Percentiles rank a stretch among this genome's conserved stretches.
Conservation (phyloP, 2,113 vertebrate species). For the Syngnathus typhle region DNA sequence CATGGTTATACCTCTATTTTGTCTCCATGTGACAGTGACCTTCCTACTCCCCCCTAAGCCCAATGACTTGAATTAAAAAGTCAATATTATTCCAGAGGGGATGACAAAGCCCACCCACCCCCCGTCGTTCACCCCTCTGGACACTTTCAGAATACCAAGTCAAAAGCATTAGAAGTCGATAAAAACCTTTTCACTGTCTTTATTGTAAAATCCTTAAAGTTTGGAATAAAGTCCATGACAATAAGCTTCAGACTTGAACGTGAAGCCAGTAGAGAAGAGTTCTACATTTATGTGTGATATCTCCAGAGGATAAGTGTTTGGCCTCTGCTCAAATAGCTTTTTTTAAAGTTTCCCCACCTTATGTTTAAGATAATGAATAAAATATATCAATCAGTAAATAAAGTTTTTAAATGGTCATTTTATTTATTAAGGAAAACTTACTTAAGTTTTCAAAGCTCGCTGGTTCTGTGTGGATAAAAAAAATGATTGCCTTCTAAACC, state of each 20-base stretch:
- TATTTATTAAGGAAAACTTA: no score
- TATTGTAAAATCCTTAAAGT: not conserved
- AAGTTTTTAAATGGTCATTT: no score
- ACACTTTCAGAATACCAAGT: conserved; percentile 31
- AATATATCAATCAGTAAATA: no score
- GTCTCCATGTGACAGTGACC: conserved; percentile 14
- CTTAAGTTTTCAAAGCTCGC: no score
- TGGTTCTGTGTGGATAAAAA: no score
- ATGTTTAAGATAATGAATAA: no score
- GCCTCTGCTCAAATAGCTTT: no score
- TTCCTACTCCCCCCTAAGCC: conserved; percentile 16
- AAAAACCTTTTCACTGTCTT: not conserved
- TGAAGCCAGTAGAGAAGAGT: no score
- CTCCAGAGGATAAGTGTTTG: no score
- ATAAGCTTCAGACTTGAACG: not conserved
- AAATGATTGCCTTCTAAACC: no score
- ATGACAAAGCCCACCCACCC: conserved; percentile 10
- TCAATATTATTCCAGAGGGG: conserved; percentile 28
- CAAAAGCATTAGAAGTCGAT: conserved; percentile 1
- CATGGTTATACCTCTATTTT: not conserved
- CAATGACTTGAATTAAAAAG: conserved; percentile 42
- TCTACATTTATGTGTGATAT: no score
- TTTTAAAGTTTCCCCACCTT: no score
- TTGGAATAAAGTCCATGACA: not conserved
- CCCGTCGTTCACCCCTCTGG: not conserved